Conservation (phyloP, 2,888 invertebrate species). For the Clusia tigrina region DNA sequence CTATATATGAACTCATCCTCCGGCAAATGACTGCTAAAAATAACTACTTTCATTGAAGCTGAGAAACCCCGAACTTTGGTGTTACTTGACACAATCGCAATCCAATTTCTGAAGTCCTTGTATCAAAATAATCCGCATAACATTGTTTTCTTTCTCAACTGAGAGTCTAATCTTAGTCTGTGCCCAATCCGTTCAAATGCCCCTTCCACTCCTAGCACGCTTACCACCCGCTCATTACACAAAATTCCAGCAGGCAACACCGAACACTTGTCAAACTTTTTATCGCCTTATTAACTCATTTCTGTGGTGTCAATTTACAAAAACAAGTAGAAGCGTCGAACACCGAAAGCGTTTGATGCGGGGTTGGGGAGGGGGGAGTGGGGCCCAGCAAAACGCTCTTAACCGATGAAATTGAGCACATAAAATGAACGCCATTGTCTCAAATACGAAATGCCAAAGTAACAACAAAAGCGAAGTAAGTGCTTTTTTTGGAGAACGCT, state of each 20-base stretch:
- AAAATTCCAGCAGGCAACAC: neutral
- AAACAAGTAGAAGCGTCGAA: conserved; percentile 37
- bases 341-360: conserved; percentile 26
- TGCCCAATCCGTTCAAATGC: too few relatives aligned
- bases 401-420: conserved; percentile 18
- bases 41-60: too few relatives aligned
- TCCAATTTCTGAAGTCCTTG: too few relatives aligned
- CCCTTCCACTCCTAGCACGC: too few relatives aligned
- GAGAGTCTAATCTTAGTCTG: too few relatives aligned
- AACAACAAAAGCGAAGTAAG: neutral
- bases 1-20: too few relatives aligned
- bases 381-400: conserved; percentile 31
- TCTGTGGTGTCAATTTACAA: conserved; percentile 60
- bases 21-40: too few relatives aligned
- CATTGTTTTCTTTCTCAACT: too few relatives aligned
- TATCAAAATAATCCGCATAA: too few relatives aligned
- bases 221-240: neutral
- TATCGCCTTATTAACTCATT: conserved; percentile 62
- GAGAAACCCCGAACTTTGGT: too few relatives aligned
- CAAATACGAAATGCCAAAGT: neutral
- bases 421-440: conserved; percentile 13
- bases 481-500: neutral
- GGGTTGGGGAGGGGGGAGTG: too few relatives aligned
- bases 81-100: too few relatives aligned
- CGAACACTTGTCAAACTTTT: conserved; percentile 37